Evolutionary conservation across 2,113 vertebrate genomes (phyloP).

Genomic region (Junco hyemalis): DNA sequence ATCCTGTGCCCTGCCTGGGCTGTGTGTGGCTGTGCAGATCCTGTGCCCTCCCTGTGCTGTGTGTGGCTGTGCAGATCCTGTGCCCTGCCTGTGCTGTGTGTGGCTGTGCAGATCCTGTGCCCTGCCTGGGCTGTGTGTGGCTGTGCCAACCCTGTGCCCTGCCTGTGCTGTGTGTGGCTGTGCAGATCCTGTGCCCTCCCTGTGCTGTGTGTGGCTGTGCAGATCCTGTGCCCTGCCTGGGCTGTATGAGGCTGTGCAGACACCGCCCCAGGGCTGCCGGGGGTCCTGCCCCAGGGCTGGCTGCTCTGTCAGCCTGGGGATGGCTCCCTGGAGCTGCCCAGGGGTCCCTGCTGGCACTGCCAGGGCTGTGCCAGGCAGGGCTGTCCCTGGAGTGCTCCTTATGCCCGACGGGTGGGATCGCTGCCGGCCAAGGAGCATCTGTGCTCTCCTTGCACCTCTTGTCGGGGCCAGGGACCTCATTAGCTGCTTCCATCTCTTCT

Average conservation of each 20-base stretch:
- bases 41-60: too few species aligned
- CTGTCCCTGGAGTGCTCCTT: not conserved
- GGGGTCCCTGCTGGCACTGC: not conserved
- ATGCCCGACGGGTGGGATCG: not conserved
- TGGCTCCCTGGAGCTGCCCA: fast-evolving
- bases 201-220: not conserved
- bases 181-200: not conserved
- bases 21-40: not conserved
- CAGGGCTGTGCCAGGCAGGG: not conserved
- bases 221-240: not conserved
- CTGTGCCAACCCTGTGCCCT: too few species aligned
- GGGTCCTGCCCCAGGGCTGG: not conserved
- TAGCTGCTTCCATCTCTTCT: not conserved
- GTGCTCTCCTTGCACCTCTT: not conserved
- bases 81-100: too few species aligned
- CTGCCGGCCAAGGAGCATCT: not conserved
- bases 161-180: not conserved
- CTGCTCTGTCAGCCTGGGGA: not conserved
- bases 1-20: too few species aligned
- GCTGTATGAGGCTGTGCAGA: not conserved
- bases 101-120: too few species aligned
- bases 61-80: not conserved
- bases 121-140: not conserved
- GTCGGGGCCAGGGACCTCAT: not conserved
- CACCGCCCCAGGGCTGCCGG: not conserved